phyloP scores from a whole-genome alignment of 2,113 vertebrate genomes.

The Osmerus eperlanus region DNA sequence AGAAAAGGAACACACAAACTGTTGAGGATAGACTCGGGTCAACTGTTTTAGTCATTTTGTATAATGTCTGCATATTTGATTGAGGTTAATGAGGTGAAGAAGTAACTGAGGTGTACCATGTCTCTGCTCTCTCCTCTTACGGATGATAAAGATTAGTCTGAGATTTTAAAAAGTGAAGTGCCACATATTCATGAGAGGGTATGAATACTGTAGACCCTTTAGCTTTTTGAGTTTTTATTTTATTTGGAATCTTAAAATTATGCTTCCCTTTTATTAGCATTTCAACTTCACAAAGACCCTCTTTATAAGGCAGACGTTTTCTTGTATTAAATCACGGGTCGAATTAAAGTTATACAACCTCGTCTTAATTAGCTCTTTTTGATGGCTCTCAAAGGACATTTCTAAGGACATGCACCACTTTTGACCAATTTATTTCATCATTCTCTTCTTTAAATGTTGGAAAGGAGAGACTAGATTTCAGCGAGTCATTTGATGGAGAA shows the following conservation, averaged over 20 bases:
- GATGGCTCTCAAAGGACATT: constrained; percentile 28
- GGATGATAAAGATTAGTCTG: too few species aligned
- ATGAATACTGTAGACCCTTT: neutral
- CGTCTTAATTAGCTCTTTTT: constrained; percentile 41
- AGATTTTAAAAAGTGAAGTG: too few species aligned
- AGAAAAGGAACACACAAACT: neutral
- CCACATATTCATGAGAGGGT: too few species aligned
- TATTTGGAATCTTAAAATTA: constrained; percentile 6
- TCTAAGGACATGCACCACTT: constrained; percentile 28
- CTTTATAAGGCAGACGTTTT: constrained; percentile 33
- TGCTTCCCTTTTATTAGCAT: constrained; percentile 1
- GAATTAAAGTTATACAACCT: constrained; percentile 37
- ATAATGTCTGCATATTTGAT: neutral
- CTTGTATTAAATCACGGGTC: constrained; percentile 34
- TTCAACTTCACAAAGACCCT: constrained; percentile 27
- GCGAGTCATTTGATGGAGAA: neutral
- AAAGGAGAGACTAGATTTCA: constrained; percentile 9
- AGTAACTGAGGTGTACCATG: too few species aligned
- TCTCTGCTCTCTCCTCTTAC: too few species aligned
- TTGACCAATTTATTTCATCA: constrained; percentile 33
- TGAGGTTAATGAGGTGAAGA: too few species aligned
- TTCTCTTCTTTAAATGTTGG: constrained; percentile 30
- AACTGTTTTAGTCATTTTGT: neutral
- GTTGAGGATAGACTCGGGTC: neutral
- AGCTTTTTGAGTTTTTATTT: neutral